A percentile compares a stretch with the other conserved stretches of the same genome.
phyloP scores from a whole-genome alignment of 1,140 invertebrate species.

The Popillia japonica region DNA sequence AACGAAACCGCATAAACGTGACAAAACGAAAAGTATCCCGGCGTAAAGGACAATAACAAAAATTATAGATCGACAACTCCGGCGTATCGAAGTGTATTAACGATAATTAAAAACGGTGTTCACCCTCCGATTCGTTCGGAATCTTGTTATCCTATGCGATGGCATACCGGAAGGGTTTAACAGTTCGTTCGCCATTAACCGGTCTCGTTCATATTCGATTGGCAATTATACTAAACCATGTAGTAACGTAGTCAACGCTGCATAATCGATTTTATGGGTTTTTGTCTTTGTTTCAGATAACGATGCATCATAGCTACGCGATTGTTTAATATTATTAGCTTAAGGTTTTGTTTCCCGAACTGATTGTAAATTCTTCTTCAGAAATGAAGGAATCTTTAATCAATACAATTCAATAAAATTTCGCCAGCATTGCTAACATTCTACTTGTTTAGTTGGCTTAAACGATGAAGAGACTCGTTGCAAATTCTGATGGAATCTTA shows the following conservation, averaged over 20 bases:
- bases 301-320: neutral
- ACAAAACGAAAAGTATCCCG: neutral
- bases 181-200: constrained; percentile 26
- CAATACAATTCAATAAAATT: too few species aligned
- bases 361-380: too few species aligned
- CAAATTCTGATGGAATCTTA: too few species aligned
- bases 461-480: too few species aligned
- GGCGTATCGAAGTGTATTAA: neutral
- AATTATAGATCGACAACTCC: neutral
- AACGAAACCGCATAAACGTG: constrained; percentile 12
- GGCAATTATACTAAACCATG: constrained; percentile 26
- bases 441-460: too few species aligned
- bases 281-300: neutral
- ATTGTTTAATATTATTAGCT: too few species aligned
- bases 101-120: constrained; percentile 30
- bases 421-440: too few species aligned
- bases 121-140: neutral
- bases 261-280: neutral
- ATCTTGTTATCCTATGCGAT: constrained; percentile 22
- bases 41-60: neutral
- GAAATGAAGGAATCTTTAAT: too few species aligned
- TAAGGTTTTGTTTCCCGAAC: too few species aligned
- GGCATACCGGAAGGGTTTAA: neutral
- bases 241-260: neutral
- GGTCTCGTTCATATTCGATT: constrained; percentile 17